Conservation (phyloP, 2,797 vertebrate species). For the Falco columbarius region DNA sequence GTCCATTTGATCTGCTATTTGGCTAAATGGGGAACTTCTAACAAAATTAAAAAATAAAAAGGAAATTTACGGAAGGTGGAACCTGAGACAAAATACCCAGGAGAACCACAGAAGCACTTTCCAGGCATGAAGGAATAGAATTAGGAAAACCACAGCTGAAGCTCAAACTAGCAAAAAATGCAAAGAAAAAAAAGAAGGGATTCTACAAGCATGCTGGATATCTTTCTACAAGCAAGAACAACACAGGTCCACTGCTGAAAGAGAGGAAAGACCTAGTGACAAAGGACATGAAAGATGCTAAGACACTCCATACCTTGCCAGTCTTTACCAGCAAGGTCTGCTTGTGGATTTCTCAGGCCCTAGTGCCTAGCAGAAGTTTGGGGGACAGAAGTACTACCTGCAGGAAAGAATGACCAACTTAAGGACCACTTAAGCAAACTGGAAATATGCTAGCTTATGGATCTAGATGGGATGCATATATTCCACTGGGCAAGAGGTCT, state of each 20-base stretch:
- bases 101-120: neutral
- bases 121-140: neutral
- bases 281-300: neutral
- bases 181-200: neutral
- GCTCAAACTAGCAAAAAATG: neutral
- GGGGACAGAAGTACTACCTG: neutral
- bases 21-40: neutral
- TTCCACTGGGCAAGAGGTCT: neutral
- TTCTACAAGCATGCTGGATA: neutral
- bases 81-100: neutral
- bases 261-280: neutral
- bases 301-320: neutral
- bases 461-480: neutral
- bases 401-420: neutral
- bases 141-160: neutral
- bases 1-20: neutral
- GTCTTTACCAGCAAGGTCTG: neutral
- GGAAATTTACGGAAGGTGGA: neutral
- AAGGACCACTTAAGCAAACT: neutral
- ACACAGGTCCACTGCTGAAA: neutral
- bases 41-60: neutral
- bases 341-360: neutral
- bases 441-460: neutral
- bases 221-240: neutral
- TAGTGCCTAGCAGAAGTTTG: neutral